A percentile compares a stretch with the other conserved stretches of the same genome.
Evolutionary conservation across 2,888 invertebrate genomes (phyloP).

Genomic region (Hypsopygia costalis): DNA sequence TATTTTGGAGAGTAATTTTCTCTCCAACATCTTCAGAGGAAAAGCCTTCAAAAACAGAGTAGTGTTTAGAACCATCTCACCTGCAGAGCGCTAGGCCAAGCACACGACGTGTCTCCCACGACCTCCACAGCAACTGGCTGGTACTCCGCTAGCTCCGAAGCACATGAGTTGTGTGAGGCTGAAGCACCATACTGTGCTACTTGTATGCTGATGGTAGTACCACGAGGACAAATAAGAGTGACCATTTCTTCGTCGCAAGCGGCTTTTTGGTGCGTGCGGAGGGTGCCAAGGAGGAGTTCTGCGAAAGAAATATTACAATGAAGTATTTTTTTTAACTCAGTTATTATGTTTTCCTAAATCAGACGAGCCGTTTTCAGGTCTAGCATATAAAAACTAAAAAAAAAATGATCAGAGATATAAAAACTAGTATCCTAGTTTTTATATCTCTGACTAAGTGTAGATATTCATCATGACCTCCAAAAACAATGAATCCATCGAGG

Average conservation of each 20-base stretch:
- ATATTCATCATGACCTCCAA: too few species aligned
- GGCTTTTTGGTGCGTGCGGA: slow-evolving; percentile 94
- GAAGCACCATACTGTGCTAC: slow-evolving; percentile 94
- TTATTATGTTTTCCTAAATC: too few species aligned
- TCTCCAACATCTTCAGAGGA: too few species aligned
- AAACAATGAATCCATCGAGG: too few species aligned
- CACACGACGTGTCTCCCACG: slow-evolving; percentile 84
- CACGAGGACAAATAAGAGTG: slow-evolving; percentile 92
- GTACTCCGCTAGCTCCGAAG: slow-evolving; percentile 72
- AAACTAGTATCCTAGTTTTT: too few species aligned
- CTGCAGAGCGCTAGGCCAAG: slow-evolving; percentile 89
- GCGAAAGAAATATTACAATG: slow-evolving; percentile 33
- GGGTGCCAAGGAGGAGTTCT: slow-evolving; percentile 94
- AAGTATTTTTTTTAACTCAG: too few species aligned
- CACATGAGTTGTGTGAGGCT: slow-evolving; percentile 68
- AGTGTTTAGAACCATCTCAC: slow-evolving; percentile 66
- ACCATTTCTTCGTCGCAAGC: slow-evolving; percentile 96
- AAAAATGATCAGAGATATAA: too few species aligned
- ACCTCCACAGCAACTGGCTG: slow-evolving; percentile 74
- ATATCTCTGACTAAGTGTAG: too few species aligned
- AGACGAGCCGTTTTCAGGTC: too few species aligned
- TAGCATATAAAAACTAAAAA: too few species aligned
- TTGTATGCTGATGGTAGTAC: slow-evolving; percentile 94
- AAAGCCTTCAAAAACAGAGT: too few species aligned
- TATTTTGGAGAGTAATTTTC: too few species aligned